A percentile compares a stretch with the other conserved stretches of the same genome.
phyloP scores from a whole-genome alignment of 2,888 invertebrate species.

The Polymixis flavicincta region DNA sequence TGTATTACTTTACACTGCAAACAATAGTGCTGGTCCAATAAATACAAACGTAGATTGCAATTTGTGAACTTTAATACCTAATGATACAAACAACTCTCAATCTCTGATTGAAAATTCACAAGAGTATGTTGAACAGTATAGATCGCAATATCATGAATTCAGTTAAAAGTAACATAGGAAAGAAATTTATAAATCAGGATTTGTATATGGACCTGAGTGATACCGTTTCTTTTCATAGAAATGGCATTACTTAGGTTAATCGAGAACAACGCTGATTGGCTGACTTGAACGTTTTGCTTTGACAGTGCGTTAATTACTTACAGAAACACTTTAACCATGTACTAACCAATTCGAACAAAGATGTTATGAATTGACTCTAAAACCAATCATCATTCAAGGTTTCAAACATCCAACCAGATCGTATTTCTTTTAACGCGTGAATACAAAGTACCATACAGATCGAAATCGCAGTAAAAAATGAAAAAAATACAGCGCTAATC shows the following conservation, averaged over 20 bases:
- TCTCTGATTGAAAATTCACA: constrained; percentile 6
- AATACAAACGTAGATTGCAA: constrained; percentile 19
- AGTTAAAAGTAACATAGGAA: not conserved
- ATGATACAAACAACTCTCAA: constrained; percentile 7
- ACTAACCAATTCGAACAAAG: not conserved
- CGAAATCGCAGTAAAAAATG: constrained; percentile 51
- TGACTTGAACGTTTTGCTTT: not conserved
- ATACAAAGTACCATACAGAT: constrained; percentile 2
- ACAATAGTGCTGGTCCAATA: constrained; percentile 8
- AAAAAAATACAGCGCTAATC: constrained; percentile 62
- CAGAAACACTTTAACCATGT: not conserved
- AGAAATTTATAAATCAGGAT: no score
- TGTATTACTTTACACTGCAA: constrained; percentile 9
- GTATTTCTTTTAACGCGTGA: not conserved
- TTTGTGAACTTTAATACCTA: constrained; percentile 9
- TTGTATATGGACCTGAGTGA: no score
- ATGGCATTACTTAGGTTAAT: no score
- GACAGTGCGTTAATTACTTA: not conserved
- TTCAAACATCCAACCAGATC: not conserved
- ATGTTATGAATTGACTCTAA: not conserved
- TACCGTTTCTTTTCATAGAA: no score
- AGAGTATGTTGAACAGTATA: not conserved
- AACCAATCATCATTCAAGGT: not conserved
- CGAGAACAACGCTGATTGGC: not conserved
- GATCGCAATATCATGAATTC: not conserved